Percentiles rank a stretch among this genome's conserved stretches.
Conservation (phyloP, 2,797 vertebrate genomes). For the Martes flavigula region DNA sequence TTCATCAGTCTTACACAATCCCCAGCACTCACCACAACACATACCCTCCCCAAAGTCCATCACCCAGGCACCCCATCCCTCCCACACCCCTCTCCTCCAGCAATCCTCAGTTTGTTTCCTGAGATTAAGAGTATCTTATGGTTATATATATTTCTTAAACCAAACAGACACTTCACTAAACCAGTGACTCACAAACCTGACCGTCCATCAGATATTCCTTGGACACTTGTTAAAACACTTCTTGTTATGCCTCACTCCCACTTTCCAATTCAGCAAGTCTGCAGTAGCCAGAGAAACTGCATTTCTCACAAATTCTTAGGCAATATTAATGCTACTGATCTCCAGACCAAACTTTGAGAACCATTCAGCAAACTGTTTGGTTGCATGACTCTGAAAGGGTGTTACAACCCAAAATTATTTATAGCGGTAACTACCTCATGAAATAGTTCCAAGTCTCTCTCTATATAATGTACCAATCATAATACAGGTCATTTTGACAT, state of each 20-base stretch:
- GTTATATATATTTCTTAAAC: background rate
- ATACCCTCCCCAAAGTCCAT: too few relatives aligned
- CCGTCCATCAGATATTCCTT: background rate
- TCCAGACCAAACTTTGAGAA: background rate
- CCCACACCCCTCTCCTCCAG: too few relatives aligned
- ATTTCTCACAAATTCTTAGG: background rate
- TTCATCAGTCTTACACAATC: too few relatives aligned
- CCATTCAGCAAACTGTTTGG: background rate
- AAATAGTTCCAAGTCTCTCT: background rate
- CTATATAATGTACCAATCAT: background rate
- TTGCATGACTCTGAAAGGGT: background rate
- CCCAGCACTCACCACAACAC: too few relatives aligned
- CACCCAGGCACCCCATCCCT: too few relatives aligned
- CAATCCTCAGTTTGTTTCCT: too few relatives aligned
- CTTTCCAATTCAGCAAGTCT: background rate
- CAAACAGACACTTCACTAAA: background rate
- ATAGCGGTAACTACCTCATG: background rate
- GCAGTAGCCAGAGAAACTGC: background rate
- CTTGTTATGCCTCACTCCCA: background rate
- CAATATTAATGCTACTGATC: background rate
- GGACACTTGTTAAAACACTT: background rate
- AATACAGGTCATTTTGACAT: background rate
- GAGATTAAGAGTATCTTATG: too few relatives aligned
- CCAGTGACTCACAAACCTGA: background rate
- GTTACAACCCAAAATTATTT: background rate